Base-by-base conservation (phyloP, 2,888 invertebrate species). In the Opisthograptis luteolata region DNA sequence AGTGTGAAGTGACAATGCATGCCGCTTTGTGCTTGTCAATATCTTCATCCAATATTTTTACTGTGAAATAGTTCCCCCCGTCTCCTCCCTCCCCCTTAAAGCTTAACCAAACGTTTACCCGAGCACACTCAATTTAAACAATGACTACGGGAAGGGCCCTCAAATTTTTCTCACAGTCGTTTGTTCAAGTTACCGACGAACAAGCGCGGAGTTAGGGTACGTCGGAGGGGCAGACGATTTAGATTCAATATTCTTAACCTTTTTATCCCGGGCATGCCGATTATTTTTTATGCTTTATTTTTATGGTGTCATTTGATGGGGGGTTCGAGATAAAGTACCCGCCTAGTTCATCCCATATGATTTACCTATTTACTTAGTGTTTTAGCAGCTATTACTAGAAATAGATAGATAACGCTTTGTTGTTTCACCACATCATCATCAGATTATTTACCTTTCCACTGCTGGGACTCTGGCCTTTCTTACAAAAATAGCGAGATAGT, bases 221-320 rank as follows among this genome's bases (percentile, higher is more conserved):
- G 3, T 14, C 12, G 20, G n/a, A 9, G 24, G 17, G 43, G 49
- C 32, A 28, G 34, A 39, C 39, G 44, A 44, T 50, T 49, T 34
- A 40, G 32, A 50, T 50, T 49, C 49, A 49, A 49, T 50, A 50
- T 44, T 44, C 50, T 28, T 37, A 49, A 42, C 44, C 44, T 44
- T 50, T 50, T 44, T 27, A 39, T 42, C 37, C 37, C 10, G 32
- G 43, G 37, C 36, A 43, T 24, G 49, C 12, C 43, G 43, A 44
- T 43, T 49, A 49, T 49, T 44, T 48, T 49, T 49, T 42, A 49
- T 37, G 42, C 20, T 37, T 43, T 37, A 36, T 41, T 48, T n/a
- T 48, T 49, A 49, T 37, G 48, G 42, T 22, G 22, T 22, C 22
- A 6, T 22, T 22, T 22, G 1, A 1, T 2, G 25, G 14, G 17